Conservation (phyloP, 2,888 invertebrate genomes). For the Seira sanloemensis region DNA sequence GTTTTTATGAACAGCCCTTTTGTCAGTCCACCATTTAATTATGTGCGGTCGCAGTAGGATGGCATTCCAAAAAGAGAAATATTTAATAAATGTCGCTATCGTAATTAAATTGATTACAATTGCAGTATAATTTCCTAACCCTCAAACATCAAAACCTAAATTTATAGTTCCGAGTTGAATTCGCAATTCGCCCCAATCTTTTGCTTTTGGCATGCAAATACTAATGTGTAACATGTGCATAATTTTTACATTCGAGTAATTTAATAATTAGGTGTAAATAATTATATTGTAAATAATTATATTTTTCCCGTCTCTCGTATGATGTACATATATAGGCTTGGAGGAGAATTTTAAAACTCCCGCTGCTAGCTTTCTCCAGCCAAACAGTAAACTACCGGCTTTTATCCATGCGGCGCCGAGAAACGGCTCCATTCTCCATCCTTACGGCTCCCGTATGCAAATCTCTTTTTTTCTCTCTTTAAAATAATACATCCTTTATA, state of each 20-base stretch:
- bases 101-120: neutral
- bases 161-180: no score
- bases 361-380: conserved; percentile 65
- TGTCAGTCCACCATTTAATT: no score
- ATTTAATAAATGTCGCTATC: neutral
- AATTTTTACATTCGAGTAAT: no score
- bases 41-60: no score
- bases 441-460: conserved; percentile 71
- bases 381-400: conserved; percentile 70
- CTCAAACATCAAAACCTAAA: no score
- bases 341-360: conserved; percentile 66
- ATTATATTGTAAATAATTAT: no score
- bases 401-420: conserved; percentile 70
- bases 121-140: neutral
- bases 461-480: conserved; percentile 22
- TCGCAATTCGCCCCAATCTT: no score
- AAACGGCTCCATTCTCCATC: conserved; percentile 67
- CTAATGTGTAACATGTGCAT: no score
- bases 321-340: conserved; percentile 46
- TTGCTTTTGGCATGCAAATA: no score
- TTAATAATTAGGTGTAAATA: no score
- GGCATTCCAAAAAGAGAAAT: neutral
- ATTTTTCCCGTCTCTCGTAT: neutral
- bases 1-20: no score
- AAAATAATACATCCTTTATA: conserved; percentile 22